Conservation (phyloP, 2,113 vertebrate species). For the Chelonoidis abingdonii region DNA sequence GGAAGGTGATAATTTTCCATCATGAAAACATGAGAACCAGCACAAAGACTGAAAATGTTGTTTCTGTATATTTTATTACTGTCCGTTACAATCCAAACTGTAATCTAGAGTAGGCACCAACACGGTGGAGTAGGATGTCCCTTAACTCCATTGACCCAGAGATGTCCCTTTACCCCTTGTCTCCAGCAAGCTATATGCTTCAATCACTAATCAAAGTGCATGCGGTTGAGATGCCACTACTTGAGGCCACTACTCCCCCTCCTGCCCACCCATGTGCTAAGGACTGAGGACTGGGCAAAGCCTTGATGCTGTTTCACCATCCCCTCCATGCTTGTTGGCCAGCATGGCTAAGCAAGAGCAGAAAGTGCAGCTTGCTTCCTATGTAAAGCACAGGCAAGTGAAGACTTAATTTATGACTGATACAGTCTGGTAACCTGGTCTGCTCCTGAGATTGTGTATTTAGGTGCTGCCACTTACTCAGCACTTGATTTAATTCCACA, state of each 20-base stretch:
- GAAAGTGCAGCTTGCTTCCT: background rate
- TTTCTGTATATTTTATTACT: background rate
- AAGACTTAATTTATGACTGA: background rate
- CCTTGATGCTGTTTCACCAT: background rate
- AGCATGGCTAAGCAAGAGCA: background rate
- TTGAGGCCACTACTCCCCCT: background rate
- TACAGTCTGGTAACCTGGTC: background rate
- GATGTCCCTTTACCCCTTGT: background rate
- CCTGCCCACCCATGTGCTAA: background rate
- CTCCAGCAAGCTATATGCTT: background rate
- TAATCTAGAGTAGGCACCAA: background rate
- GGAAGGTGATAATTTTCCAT: background rate
- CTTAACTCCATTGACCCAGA: background rate
- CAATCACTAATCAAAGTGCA: background rate
- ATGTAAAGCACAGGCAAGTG: background rate
- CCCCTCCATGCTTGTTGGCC: background rate
- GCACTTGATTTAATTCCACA: background rate
- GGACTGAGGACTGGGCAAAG: background rate
- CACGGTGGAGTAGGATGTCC: background rate
- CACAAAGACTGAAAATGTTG: background rate
- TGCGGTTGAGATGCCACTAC: background rate
- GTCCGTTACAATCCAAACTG: background rate
- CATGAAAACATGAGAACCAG: background rate
- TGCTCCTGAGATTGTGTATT: background rate
- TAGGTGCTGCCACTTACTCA: background rate